phyloP scores from a whole-genome alignment of 2,113 vertebrate genomes.

The Calidris pugnax region DNA sequence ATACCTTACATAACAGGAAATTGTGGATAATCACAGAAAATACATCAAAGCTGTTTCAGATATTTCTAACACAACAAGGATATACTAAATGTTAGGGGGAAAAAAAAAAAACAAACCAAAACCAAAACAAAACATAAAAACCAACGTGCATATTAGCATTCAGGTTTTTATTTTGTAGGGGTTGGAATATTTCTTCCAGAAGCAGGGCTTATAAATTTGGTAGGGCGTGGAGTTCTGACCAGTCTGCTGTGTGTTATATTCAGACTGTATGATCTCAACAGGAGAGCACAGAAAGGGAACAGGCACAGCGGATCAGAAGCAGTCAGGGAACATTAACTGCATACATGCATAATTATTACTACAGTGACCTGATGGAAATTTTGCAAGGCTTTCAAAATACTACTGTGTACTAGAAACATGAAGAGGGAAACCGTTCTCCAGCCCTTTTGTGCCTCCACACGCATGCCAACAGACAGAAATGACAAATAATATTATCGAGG shows the following conservation, averaged over 20 bases:
- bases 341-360: conserved; percentile 52
- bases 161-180: neutral
- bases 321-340: conserved; percentile 68
- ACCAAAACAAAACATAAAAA: too few species aligned
- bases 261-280: conserved; percentile 55
- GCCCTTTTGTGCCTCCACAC: neutral
- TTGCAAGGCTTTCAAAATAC: conserved; percentile 5
- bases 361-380: conserved; percentile 52
- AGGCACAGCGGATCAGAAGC: neutral
- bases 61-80: conserved; percentile 22
- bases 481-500: neutral
- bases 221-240: neutral
- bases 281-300: conserved; percentile 39
- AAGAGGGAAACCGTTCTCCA: neutral
- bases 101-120: neutral
- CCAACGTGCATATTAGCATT: neutral
- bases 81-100: neutral
- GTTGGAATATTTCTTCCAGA: neutral
- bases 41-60: conserved; percentile 57
- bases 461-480: neutral
- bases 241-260: neutral
- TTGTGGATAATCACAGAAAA: conserved; percentile 54
- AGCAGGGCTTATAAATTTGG: neutral
- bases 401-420: neutral
- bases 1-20: conserved; percentile 65